Evolutionary conservation across 2,113 vertebrate genomes (phyloP).

Genomic region (Chaetodon auriga): DNA sequence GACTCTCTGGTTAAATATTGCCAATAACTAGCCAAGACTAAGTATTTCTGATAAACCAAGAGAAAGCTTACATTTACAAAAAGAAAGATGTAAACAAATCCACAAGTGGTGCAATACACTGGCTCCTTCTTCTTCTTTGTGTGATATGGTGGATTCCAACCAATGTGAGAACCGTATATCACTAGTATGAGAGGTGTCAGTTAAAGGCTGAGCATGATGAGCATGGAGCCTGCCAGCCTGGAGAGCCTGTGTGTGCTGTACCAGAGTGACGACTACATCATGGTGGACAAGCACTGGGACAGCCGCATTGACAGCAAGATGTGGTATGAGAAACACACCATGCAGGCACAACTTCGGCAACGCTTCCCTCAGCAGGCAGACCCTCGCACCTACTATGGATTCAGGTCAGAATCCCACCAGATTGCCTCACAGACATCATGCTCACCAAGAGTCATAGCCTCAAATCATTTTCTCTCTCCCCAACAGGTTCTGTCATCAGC

Average conservation of each 20-base stretch:
- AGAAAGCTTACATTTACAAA: accelerated
- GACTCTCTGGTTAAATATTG: not conserved
- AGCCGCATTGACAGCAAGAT: slow-evolving; percentile 97
- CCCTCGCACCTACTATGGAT: slow-evolving; percentile 94
- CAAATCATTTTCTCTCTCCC: not conserved
- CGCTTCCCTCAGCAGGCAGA: slow-evolving; percentile 93
- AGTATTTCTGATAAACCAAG: not conserved
- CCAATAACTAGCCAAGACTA: not conserved
- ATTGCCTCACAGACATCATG: not conserved
- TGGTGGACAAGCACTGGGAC: slow-evolving; percentile 99
- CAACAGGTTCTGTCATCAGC: slow-evolving; percentile 96
- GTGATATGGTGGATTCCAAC: not conserved
- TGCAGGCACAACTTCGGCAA: slow-evolving; percentile 92
- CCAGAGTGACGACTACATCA: slow-evolving; percentile 91
- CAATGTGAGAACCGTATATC: not conserved
- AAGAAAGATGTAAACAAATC: slow-evolving; percentile 37
- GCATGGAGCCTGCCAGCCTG: slow-evolving; percentile 88
- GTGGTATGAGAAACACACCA: slow-evolving; percentile 92
- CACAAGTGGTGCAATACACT: no score
- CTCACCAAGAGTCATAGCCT: not conserved
- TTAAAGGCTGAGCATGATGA: no score
- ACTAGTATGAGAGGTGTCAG: no score
- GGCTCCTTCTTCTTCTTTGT: slow-evolving; percentile 9
- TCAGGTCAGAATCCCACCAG: slow-evolving; percentile 81
- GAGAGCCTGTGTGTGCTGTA: slow-evolving; percentile 90